Evolutionary conservation across 2,888 invertebrate species (phyloP), one percentile per base, ranked within the genome.

Genomic region (Zelleria hepariella): DNA sequence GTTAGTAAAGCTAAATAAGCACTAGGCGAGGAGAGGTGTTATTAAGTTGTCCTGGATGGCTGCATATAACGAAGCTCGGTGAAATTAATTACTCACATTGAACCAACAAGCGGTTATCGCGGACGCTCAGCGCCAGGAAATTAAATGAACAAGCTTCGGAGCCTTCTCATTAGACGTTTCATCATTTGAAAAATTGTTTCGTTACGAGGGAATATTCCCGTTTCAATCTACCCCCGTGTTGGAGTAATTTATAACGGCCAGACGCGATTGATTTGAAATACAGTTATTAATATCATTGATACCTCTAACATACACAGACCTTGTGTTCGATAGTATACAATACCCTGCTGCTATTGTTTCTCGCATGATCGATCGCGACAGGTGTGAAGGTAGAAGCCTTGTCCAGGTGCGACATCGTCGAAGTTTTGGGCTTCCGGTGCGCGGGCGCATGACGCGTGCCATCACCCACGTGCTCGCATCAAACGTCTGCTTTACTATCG

Each of bases 81-180:
- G 68, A 76, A 80, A 81, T 82, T 82, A 84, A 82, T 82, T 82
- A 80, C 75, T 74, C 67, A 72, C 78, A 77, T 74, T 74, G 75
- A 75, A 76, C 75, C 77, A 78, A 81, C 81, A 77, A 77, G 78
- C 78, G 70, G 76, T 75, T 73, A 74, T 73, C 67, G 79, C 75
- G 78, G 77, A 76, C 77, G 59, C 52, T 78, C 67, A 63, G n/a
- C n/a, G 73, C 69, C 72, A 78, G 78, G 75, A 81, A 82, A 84
- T 80, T 79, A 79, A 82, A 79, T 76, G 73, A 78, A 70, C 72
- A 72, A 70, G 68, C 71, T 69, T 72, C 65, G 63, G 66, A 62
- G 66, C 68, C 67, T 69, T 73, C 72, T 73, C 71, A 71, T 72
- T 72, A 68, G 66, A 67, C 23, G 47, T 57, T 57, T 21, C 26